Conservation (phyloP, 2,797 vertebrate species). For the Rhinichthys osculus region DNA sequence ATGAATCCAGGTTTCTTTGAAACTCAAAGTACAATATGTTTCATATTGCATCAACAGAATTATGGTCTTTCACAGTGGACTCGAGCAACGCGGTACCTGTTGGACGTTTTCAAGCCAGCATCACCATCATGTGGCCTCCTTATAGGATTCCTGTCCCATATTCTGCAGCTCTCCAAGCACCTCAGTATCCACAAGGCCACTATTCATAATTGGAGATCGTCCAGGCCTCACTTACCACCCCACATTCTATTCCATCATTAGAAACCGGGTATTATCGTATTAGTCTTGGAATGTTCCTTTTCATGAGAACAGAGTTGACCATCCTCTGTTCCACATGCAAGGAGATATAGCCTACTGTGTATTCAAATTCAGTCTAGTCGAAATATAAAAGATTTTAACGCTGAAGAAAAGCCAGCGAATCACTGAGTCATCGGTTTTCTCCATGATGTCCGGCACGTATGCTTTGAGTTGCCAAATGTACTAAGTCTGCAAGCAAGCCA, state of each 20-base stretch:
- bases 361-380: slow-evolving; percentile 9
- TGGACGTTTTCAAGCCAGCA: slow-evolving; percentile 22
- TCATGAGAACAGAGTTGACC: slow-evolving; percentile 44
- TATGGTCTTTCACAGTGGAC: neutral
- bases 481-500: slow-evolving; percentile 26
- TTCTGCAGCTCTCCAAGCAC: slow-evolving; percentile 25
- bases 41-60: neutral
- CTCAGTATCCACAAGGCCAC: slow-evolving; percentile 41
- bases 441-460: slow-evolving; percentile 31
- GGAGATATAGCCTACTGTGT: slow-evolving; percentile 5
- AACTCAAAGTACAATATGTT: neutral
- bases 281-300: slow-evolving; percentile 61
- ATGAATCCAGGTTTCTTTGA: neutral
- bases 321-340: slow-evolving; percentile 36
- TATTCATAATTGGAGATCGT: slow-evolving; percentile 44
- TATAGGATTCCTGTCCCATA: slow-evolving; percentile 38
- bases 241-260: slow-evolving; percentile 58
- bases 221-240: slow-evolving; percentile 55
- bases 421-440: slow-evolving; percentile 36
- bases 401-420: slow-evolving; percentile 27
- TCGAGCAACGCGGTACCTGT: slow-evolving; percentile 1
- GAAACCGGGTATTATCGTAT: slow-evolving; percentile 60
- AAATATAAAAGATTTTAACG: slow-evolving; percentile 24
- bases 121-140: slow-evolving; percentile 40
- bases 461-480: slow-evolving; percentile 19